Percentiles rank a stretch among this genome's conserved stretches.
Conservation (phyloP, 2,113 vertebrate genomes). For the Hydrolagus affinis region DNA sequence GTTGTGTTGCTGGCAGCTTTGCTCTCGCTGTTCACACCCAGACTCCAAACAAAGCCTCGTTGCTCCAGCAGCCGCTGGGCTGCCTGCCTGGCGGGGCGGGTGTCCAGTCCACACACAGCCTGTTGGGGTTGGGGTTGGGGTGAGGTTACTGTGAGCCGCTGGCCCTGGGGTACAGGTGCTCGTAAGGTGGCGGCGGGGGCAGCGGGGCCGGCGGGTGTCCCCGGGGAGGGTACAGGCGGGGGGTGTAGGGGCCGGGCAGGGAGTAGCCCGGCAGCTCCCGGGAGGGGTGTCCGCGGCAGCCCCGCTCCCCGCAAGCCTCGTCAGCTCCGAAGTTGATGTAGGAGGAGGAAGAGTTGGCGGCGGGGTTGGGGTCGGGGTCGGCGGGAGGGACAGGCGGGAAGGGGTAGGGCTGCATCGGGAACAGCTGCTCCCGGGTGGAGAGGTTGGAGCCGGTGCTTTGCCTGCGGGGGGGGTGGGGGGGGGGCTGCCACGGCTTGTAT, state of each 20-base stretch:
- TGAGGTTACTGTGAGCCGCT: slow-evolving; percentile 40
- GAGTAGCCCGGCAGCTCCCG: slow-evolving; percentile 86
- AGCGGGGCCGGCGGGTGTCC: slow-evolving; percentile 72
- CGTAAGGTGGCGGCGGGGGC: slow-evolving; percentile 74
- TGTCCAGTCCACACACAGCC: too few relatives aligned
- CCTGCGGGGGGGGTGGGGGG: slow-evolving; percentile 44
- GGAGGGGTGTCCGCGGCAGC: slow-evolving; percentile 79
- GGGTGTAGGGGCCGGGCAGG: slow-evolving; percentile 74
- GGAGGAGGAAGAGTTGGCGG: slow-evolving; percentile 42
- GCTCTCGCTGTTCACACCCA: too few relatives aligned
- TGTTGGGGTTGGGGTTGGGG: slow-evolving; percentile 27
- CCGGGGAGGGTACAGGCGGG: slow-evolving; percentile 78
- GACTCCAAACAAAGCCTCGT: too few relatives aligned
- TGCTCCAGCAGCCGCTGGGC: too few relatives aligned
- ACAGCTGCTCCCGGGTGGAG: slow-evolving; percentile 71
- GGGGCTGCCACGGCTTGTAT: slow-evolving; percentile 71
- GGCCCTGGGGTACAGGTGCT: slow-evolving; percentile 77
- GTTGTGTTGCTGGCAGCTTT: too few relatives aligned
- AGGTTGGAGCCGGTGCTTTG: slow-evolving; percentile 64
- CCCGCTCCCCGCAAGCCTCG: slow-evolving; percentile 77
- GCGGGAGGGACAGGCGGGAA: slow-evolving; percentile 62
- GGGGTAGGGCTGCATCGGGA: slow-evolving; percentile 55
- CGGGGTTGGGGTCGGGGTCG: too few relatives aligned
- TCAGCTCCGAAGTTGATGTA: slow-evolving; percentile 83
- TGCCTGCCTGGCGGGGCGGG: too few relatives aligned